Evolutionary conservation across 2,888 invertebrate species (phyloP).

Genomic region (Cotesia congregata): DNA sequence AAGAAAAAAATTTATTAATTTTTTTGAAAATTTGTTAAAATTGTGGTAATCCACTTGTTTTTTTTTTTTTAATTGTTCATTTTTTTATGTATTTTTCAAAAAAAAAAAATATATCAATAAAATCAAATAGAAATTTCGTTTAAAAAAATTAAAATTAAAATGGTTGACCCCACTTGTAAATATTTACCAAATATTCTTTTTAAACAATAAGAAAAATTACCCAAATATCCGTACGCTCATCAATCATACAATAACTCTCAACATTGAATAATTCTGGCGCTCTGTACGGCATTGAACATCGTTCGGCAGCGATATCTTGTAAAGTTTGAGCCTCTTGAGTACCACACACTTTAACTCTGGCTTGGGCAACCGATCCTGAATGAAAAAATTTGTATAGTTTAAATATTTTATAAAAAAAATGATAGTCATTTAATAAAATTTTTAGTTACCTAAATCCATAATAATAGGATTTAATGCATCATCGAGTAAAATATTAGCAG

Average conservation of each 20-base stretch:
- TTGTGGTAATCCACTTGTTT: no score
- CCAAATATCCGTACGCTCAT: slow-evolving; percentile 91
- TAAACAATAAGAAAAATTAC: slow-evolving; percentile 68
- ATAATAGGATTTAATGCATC: slow-evolving; percentile 81
- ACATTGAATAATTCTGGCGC: slow-evolving; percentile 91
- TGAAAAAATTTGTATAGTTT: slow-evolving; percentile 6
- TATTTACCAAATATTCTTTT: no score
- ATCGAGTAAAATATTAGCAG: slow-evolving; percentile 84
- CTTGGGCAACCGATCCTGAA: slow-evolving; percentile 77
- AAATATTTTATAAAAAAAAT: not conserved
- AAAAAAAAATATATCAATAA: no score
- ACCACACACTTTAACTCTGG: slow-evolving; percentile 77
- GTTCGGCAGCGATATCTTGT: slow-evolving; percentile 86
- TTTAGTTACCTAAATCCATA: slow-evolving; percentile 81
- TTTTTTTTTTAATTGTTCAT: no score
- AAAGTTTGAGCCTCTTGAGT: slow-evolving; percentile 79
- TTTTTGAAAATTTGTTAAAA: no score
- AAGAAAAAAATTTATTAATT: no score
- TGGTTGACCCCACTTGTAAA: no score
- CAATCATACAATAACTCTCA: slow-evolving; percentile 83
- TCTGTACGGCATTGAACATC: slow-evolving; percentile 89
- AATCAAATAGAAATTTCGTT: no score
- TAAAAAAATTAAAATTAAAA: no score
- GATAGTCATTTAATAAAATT: not conserved
- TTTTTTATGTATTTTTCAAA: no score